phyloP scores from a whole-genome alignment of 53 echinoderm and acorn worm genomes.

The Astropecten irregularis region DNA sequence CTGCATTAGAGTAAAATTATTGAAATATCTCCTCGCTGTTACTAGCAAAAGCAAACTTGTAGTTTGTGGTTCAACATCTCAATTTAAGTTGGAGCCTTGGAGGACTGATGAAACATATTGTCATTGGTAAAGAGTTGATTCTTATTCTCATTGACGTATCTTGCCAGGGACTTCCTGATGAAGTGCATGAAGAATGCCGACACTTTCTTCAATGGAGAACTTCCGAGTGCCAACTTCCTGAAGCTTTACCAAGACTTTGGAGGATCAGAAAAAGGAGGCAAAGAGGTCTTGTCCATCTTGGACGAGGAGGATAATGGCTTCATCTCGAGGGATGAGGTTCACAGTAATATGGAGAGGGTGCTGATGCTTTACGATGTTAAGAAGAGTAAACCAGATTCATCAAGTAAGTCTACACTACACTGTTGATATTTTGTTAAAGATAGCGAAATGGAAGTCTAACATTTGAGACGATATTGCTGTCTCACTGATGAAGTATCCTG shows the following conservation, averaged over 20 bases:
- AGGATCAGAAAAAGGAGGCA: slow-evolving; percentile 54
- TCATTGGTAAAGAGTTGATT: too few relatives aligned
- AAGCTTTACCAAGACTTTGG: slow-evolving; percentile 41
- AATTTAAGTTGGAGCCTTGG: too few relatives aligned
- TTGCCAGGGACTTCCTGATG: slow-evolving; percentile 28
- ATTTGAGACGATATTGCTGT: too few relatives aligned
- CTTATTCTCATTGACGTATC: too few relatives aligned
- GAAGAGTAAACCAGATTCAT: slow-evolving; percentile 6
- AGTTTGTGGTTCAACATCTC: too few relatives aligned
- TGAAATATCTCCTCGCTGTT: too few relatives aligned
- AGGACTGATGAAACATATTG: too few relatives aligned
- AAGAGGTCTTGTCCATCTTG: slow-evolving; percentile 42
- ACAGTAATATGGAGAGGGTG: slow-evolving; percentile 16
- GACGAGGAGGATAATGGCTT: not conserved
- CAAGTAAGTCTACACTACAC: slow-evolving; percentile 45
- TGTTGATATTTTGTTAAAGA: not conserved
- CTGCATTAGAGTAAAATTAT: too few relatives aligned
- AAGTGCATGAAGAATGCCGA: slow-evolving; percentile 28
- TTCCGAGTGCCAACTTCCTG: slow-evolving; percentile 35
- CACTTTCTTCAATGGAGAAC: not conserved
- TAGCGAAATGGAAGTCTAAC: not conserved
- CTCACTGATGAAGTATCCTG: too few relatives aligned
- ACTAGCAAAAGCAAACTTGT: too few relatives aligned
- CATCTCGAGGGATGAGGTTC: slow-evolving; percentile 20
- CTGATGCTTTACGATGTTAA: slow-evolving; percentile 2